phyloP scores from a whole-genome alignment of 2,113 vertebrate genomes.

The Lamprotornis superbus region DNA sequence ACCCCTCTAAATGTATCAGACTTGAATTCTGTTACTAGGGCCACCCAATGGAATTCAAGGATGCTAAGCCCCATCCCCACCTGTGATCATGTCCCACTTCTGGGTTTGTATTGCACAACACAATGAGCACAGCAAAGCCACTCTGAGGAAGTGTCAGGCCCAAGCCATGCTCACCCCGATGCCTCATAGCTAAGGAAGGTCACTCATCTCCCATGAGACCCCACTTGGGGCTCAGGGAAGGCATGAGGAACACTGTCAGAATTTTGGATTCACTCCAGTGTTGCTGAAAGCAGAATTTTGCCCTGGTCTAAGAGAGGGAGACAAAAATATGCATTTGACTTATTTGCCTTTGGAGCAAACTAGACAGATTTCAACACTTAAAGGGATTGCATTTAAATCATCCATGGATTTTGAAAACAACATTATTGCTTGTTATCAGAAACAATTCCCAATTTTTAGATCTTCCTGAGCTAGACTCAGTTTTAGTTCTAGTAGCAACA shows the following conservation, averaged over 20 bases:
- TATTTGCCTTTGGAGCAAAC: not conserved
- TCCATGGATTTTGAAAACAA: constrained; percentile 35
- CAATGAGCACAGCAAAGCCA: not conserved
- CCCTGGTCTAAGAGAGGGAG: not conserved
- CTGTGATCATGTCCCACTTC: not conserved
- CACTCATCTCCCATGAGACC: not conserved
- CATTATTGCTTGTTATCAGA: constrained; percentile 43
- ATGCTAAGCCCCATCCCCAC: not conserved
- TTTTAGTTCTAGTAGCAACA: constrained; percentile 33
- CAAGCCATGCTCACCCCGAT: not conserved
- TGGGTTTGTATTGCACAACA: not conserved
- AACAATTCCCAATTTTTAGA: constrained; percentile 41
- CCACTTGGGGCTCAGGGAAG: not conserved
- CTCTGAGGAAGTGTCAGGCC: not conserved
- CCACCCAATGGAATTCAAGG: not conserved
- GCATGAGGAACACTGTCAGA: not conserved
- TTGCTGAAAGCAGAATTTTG: not conserved
- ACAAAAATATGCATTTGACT: not conserved
- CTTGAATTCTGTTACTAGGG: not conserved
- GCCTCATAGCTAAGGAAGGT: not conserved
- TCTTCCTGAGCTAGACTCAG: constrained; percentile 19
- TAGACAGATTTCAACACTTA: constrained; percentile 45
- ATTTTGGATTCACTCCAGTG: not conserved
- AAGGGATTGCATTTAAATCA: constrained; percentile 44
- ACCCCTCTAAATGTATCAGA: not conserved